A percentile compares a stretch with the other conserved stretches of the same genome.
Conservation (phyloP, 2,113 vertebrate species). For the Lutjanus erythropterus region DNA sequence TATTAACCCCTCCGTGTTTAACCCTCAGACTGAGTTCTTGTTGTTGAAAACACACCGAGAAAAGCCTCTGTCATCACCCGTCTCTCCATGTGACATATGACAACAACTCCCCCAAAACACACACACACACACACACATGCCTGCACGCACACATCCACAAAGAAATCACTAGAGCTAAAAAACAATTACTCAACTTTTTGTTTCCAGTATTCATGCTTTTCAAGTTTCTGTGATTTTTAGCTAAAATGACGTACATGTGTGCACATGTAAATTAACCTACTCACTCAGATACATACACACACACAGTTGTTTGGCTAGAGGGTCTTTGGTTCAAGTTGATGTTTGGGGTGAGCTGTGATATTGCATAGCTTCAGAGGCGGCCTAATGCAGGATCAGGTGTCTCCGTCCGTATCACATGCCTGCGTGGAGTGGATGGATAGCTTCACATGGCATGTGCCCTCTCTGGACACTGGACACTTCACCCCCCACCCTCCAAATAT, state of each 20-base stretch:
- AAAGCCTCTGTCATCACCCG: slow-evolving; percentile 55
- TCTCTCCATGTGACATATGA: slow-evolving; percentile 50
- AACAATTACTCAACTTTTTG: slow-evolving; percentile 23
- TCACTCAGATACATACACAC: slow-evolving; percentile 20
- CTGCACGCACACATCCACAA: slow-evolving; percentile 6
- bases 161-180: slow-evolving; percentile 11
- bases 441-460: slow-evolving; percentile 74
- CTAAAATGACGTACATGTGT: neutral
- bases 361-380: slow-evolving; percentile 68
- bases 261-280: neutral
- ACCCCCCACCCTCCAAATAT: slow-evolving; percentile 73
- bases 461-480: slow-evolving; percentile 78
- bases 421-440: slow-evolving; percentile 55
- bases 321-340: slow-evolving; percentile 76
- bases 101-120: slow-evolving; percentile 25
- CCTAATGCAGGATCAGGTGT: slow-evolving; percentile 83
- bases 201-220: neutral
- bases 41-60: slow-evolving; percentile 38
- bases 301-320: slow-evolving; percentile 62
- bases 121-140: slow-evolving; percentile 2
- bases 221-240: slow-evolving; percentile 7
- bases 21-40: slow-evolving; percentile 1
- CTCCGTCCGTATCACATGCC: slow-evolving; percentile 67
- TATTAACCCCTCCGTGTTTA: neutral
- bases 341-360: slow-evolving; percentile 70